Conservation (phyloP, 2,888 invertebrate genomes). For the Agriotes lineatus region DNA sequence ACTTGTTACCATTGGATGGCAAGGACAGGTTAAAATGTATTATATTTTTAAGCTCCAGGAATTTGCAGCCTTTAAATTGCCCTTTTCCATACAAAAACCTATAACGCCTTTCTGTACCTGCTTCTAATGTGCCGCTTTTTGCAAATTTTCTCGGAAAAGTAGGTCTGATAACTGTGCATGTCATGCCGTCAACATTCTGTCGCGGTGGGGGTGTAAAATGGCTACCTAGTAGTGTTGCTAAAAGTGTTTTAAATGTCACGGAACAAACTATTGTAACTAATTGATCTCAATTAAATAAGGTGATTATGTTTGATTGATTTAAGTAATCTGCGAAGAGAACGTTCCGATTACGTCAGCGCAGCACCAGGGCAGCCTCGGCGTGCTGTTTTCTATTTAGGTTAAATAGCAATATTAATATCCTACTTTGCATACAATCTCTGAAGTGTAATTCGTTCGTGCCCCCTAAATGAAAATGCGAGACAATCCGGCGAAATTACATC, state of each 20-base stretch:
- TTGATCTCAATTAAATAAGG: constrained; percentile 37
- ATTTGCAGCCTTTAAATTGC: too few relatives aligned
- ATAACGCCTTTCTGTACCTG: too few relatives aligned
- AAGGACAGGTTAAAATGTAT: neutral
- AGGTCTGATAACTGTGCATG: neutral
- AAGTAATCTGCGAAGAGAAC: constrained; percentile 13
- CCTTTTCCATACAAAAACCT: too few relatives aligned
- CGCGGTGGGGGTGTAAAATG: constrained; percentile 66
- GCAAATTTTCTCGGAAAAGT: neutral
- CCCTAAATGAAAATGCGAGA: neutral
- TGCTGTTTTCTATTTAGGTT: constrained; percentile 62
- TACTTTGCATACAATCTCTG: constrained; percentile 15
- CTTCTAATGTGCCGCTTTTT: too few relatives aligned
- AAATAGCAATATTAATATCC: constrained; percentile 46
- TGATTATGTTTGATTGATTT: constrained; percentile 30
- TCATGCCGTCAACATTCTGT: constrained; percentile 32
- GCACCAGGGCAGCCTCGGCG: neutral
- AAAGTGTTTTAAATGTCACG: constrained; percentile 61
- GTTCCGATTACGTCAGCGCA: neutral
- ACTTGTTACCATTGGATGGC: constrained; percentile 6
- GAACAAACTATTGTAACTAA: constrained; percentile 34
- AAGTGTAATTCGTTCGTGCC: neutral
- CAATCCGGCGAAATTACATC: neutral
- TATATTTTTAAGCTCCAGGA: too few relatives aligned
- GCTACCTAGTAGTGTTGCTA: constrained; percentile 64